Percentiles rank a stretch among this genome's conserved stretches.
Evolutionary conservation across 2,888 invertebrate species (phyloP).

Genomic region (Apodemia mormo): DNA sequence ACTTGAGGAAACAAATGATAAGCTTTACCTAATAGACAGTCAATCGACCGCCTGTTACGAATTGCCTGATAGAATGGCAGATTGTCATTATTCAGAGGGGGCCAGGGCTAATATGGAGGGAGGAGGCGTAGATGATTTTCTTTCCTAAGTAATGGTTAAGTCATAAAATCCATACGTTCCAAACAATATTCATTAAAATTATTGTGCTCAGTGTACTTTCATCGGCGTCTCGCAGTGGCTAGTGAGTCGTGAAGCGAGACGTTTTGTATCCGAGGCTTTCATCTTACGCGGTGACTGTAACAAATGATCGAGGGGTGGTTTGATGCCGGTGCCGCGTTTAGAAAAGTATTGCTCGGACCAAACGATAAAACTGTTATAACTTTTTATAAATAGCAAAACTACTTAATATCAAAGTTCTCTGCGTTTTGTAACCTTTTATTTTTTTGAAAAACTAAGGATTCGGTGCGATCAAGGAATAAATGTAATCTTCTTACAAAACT

Average conservation of each 20-base stretch:
- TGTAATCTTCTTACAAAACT: too few relatives aligned
- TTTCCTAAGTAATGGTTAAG: too few relatives aligned
- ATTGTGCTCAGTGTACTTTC: slow-evolving; percentile 27
- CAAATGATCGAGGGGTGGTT: slow-evolving; percentile 60
- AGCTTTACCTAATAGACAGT: too few relatives aligned
- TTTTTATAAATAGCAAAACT: slow-evolving; percentile 11
- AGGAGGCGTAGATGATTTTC: too few relatives aligned
- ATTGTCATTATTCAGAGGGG: too few relatives aligned
- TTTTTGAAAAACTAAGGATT: too few relatives aligned
- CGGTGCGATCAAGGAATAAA: too few relatives aligned
- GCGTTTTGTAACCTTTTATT: background rate
- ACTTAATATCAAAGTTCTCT: background rate
- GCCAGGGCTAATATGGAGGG: too few relatives aligned
- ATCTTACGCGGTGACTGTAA: slow-evolving; percentile 73
- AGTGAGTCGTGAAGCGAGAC: slow-evolving; percentile 69
- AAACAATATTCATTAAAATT: slow-evolving; percentile 22
- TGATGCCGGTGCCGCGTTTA: slow-evolving; percentile 23
- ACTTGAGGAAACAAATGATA: too few relatives aligned
- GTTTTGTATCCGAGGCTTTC: slow-evolving; percentile 70
- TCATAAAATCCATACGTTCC: too few relatives aligned
- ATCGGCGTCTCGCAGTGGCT: slow-evolving; percentile 46
- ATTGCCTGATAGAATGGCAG: too few relatives aligned
- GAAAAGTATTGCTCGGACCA: slow-evolving; percentile 28
- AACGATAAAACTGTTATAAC: slow-evolving; percentile 15
- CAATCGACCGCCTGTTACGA: too few relatives aligned